Evolutionary conservation across 2,113 vertebrate species (phyloP).

Genomic region (Meleagris gallopavo): DNA sequence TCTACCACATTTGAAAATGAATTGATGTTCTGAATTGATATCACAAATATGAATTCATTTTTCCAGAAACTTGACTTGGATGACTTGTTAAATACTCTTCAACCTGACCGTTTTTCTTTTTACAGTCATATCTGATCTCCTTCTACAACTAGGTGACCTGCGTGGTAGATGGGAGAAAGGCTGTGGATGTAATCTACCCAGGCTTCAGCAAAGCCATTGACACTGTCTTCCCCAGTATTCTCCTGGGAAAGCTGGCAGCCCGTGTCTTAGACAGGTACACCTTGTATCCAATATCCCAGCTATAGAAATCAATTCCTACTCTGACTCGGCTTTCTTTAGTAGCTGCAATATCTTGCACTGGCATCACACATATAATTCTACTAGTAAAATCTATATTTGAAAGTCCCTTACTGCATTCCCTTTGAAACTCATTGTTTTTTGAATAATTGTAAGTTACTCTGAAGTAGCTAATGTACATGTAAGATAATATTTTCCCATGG

Average conservation of each 20-base stretch:
- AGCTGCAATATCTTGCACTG: neutral
- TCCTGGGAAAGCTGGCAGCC: too few relatives aligned
- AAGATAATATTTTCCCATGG: neutral
- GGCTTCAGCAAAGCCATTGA: too few relatives aligned
- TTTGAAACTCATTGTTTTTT: neutral
- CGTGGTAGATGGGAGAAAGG: too few relatives aligned
- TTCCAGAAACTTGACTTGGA: neutral
- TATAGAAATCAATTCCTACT: neutral
- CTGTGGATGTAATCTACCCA: too few relatives aligned
- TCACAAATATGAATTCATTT: neutral
- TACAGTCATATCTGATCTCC: neutral
- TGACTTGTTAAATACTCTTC: neutral
- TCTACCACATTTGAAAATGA: neutral
- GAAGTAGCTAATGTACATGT: conserved; percentile 5
- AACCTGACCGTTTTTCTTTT: neutral
- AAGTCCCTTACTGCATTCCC: neutral
- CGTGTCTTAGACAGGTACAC: neutral
- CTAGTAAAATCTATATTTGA: neutral
- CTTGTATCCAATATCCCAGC: neutral
- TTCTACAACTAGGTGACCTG: too few relatives aligned
- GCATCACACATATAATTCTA: neutral
- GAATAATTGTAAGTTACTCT: conserved; percentile 15
- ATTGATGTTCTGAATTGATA: neutral
- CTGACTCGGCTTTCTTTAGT: neutral
- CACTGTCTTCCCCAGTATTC: too few relatives aligned